phyloP scores from a whole-genome alignment of 92 coral and sea anemone genomes.

The Micromussa lordhowensis region DNA sequence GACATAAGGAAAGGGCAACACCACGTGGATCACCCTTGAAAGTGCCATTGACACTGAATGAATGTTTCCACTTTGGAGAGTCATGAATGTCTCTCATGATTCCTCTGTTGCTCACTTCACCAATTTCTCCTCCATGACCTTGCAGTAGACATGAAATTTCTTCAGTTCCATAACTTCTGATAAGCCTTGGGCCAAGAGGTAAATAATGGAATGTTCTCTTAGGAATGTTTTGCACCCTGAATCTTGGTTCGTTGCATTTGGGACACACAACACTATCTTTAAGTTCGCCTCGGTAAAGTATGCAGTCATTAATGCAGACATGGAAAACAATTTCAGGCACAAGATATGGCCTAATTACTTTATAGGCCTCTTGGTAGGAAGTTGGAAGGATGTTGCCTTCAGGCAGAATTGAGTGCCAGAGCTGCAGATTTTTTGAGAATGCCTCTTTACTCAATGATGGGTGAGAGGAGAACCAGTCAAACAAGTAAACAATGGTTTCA shows the following conservation, averaged over 20 bases:
- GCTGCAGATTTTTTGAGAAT: constrained; percentile 35
- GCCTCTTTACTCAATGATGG: constrained; percentile 70
- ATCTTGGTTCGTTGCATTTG: background rate
- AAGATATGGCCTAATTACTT: background rate
- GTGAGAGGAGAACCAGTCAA: constrained; percentile 67
- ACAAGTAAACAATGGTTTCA: constrained; percentile 46
- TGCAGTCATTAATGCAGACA: background rate
- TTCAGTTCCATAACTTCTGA: constrained; percentile 46
- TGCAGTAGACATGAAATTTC: constrained; percentile 42
- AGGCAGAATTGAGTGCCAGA: constrained; percentile 7
- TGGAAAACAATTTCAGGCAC: background rate
- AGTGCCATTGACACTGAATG: constrained; percentile 40
- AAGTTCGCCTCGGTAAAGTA: background rate
- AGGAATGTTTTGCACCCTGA: constrained; percentile 14
- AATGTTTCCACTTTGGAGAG: constrained; percentile 54
- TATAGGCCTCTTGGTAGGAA: background rate
- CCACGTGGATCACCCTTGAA: constrained; percentile 64
- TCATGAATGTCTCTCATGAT: constrained; percentile 58
- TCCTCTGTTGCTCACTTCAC: background rate
- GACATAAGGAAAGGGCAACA: constrained; percentile 30
- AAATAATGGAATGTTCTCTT: constrained; percentile 61
- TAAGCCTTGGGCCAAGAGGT: constrained; percentile 57
- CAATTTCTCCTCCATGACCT: constrained; percentile 33
- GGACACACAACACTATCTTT: background rate
- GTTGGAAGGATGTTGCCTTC: background rate